Evolutionary conservation across 2,797 vertebrate genomes (phyloP).

Genomic region (Steatocranus sp.): DNA sequence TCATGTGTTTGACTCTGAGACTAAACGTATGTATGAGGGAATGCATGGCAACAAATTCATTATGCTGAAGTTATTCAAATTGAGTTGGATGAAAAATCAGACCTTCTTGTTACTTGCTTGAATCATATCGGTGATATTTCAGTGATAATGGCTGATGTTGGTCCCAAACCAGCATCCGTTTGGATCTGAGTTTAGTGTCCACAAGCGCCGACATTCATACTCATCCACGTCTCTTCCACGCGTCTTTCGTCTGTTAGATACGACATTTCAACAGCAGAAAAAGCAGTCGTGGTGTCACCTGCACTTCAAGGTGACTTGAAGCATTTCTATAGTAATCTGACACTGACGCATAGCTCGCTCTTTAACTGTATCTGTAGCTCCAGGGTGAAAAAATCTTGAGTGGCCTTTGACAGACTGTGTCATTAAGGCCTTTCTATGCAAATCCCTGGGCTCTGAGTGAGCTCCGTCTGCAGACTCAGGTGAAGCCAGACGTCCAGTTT

Average conservation of each 20-base stretch:
- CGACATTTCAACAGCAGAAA: fast-evolving
- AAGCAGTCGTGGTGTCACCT: neutral
- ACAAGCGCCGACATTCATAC: neutral
- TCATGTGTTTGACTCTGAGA: neutral
- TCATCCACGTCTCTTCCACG: fast-evolving
- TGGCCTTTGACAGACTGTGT: neutral
- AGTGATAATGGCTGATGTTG: fast-evolving
- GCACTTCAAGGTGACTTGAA: neutral
- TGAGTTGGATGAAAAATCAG: neutral
- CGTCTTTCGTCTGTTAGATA: fast-evolving
- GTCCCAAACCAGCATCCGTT: neutral
- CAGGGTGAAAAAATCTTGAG: neutral
- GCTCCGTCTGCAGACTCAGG: neutral
- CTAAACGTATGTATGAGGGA: neutral
- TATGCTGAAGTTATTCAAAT: neutral
- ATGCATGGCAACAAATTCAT: neutral
- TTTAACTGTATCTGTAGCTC: neutral
- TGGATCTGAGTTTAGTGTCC: neutral
- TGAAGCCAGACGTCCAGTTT: neutral
- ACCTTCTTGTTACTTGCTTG: fast-evolving
- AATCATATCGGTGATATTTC: neutral
- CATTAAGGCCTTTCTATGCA: conserved; percentile 1
- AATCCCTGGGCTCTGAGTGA: neutral
- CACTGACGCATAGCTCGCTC: neutral
- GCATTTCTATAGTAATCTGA: neutral